These are phyloP conservation scores for Dendroctonus ponderosae DNA, from an alignment of 1,140 invertebrate species.

Conservation along the genomic window DNA sequence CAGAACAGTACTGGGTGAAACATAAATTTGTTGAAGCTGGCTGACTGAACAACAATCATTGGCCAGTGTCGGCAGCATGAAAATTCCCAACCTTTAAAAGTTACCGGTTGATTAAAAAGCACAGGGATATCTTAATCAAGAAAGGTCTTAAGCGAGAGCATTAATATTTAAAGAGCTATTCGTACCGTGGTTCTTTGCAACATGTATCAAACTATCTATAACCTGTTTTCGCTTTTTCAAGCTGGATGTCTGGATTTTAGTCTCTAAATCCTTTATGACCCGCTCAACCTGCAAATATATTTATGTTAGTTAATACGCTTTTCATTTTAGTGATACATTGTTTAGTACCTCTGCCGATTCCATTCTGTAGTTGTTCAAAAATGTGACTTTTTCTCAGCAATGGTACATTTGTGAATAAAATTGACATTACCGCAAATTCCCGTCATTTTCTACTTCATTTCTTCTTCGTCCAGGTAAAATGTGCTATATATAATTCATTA, in stretches of 20 bases:
- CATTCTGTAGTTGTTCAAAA: conserved; percentile 37
- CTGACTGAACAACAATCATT: neutral
- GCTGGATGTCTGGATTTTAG: conserved; percentile 74
- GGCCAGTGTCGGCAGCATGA: neutral
- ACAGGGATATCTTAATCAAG: too few relatives aligned
- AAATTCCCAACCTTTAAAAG: neutral
- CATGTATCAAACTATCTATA: conserved; percentile 68
- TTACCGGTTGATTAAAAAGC: conserved; percentile 3
- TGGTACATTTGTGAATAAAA: too few relatives aligned
- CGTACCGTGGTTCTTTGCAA: conserved; percentile 72
- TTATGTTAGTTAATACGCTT: conserved; percentile 43
- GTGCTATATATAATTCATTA: too few relatives aligned
- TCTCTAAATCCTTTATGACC: conserved; percentile 76
- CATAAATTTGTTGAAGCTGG: neutral
- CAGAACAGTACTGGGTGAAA: neutral
- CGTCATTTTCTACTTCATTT: too few relatives aligned
- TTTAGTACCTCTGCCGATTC: conserved; percentile 48
- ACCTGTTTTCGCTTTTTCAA: conserved; percentile 70
- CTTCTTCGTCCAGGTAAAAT: too few relatives aligned
- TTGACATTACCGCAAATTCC: too few relatives aligned
- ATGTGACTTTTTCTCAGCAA: too few relatives aligned
- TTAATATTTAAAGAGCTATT: too few relatives aligned
- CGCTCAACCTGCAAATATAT: conserved; percentile 62
- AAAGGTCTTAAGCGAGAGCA: too few relatives aligned
- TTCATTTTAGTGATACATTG: neutral